Base-by-base conservation (phyloP, 1,140 invertebrate genomes). In the Spodoptera frugiperda region DNA sequence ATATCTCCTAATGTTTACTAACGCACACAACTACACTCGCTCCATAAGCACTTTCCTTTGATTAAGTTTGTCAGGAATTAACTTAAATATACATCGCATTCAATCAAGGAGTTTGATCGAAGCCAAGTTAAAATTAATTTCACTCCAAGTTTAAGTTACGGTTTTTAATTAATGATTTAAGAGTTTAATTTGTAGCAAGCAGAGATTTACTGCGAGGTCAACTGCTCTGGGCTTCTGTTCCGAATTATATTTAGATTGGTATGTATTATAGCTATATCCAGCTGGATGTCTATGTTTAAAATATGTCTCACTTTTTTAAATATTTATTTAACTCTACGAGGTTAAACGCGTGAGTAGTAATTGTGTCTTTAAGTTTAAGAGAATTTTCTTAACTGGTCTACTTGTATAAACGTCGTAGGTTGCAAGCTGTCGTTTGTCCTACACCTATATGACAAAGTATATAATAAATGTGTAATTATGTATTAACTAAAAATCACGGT, bases 81-180 rank as follows among this genome's bases (percentile, higher is more conserved):
- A 68, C 48, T 68, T 68, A 68, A 68, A 68, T 68, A 53, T 53
- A 68, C 65, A 68, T 53, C 53, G 49, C 63, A 25, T 46, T 67
- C 63, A 67, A 67, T 67, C 63, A 68, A 51, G 14, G 21, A 68
- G 17, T 68, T 68, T 51, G 39, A 68, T 68, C 39, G 65, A 33
- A 68, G 25, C 48, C 48, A 51, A 51, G 17, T 53, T 33, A 15
- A 15, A 49, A 51, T 68, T 68, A 53, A 53, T 68, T 68, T 53
- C 21, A 14, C 48, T 25, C n/a, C 25, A 2, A 53, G 48, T 53
- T 68, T 51, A 33, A 15, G 14, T 68, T 68, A 51, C 17, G 8
- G 25, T 30, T 68, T 68, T 68, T 21, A 68, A 53, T 68, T 51
- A 68, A 11, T 30, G 6, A 53, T 51, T 68, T 53, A 3, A 53